Percentiles rank a stretch among this genome's conserved stretches.
These are phyloP conservation scores for Regulus satrapa DNA, from an alignment of 2,113 vertebrate genomes.

Conservation along the genomic window DNA sequence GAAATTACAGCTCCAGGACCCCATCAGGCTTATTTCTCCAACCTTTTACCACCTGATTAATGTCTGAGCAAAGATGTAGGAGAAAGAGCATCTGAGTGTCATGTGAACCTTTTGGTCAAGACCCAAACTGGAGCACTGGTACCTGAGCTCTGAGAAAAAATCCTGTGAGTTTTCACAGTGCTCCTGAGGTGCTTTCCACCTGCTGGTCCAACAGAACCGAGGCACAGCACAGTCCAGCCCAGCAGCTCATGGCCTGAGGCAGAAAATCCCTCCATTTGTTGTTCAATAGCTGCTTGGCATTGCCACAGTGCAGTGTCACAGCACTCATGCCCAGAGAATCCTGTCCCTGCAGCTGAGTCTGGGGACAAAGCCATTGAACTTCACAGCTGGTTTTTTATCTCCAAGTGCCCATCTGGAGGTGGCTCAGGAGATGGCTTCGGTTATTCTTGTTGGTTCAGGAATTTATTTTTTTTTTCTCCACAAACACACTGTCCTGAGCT, in stretches of 20 bases:
- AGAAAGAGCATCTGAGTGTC: constrained; percentile 15
- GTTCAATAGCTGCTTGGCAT: neutral
- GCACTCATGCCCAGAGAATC: neutral
- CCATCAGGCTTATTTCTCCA: neutral
- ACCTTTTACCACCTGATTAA: neutral
- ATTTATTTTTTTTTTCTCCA: neutral
- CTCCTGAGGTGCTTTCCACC: neutral
- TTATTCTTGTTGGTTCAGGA: neutral
- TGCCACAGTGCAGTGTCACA: neutral
- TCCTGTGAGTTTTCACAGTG: neutral
- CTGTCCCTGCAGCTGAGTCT: neutral
- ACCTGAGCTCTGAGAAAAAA: neutral
- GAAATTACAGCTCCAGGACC: neutral
- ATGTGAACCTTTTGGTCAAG: constrained; percentile 25
- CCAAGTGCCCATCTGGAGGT: neutral
- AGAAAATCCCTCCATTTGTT: neutral
- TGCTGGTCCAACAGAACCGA: neutral
- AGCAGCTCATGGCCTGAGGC: neutral
- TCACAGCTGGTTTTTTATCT: neutral
- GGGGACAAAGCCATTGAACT: neutral
- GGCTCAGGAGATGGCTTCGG: neutral
- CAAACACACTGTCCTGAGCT: neutral
- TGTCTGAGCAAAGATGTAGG: neutral
- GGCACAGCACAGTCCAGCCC: neutral
- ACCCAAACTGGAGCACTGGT: neutral